These are phyloP conservation scores for Candidula unifasciata DNA, from an alignment of 2,888 invertebrate genomes.

Conservation along the genomic window DNA sequence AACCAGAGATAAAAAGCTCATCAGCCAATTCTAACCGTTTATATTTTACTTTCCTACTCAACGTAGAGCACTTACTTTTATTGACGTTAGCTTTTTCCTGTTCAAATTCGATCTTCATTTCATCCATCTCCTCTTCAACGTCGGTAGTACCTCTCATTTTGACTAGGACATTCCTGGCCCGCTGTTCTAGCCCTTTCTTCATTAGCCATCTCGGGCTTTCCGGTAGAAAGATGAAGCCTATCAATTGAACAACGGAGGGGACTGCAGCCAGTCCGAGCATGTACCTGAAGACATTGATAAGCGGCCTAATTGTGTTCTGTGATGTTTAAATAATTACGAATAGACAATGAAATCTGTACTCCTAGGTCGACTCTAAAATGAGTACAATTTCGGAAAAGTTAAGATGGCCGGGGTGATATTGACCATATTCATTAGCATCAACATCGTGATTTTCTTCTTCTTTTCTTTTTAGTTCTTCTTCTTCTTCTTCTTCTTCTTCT, in stretches of 20 bases:
- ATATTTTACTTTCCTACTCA: not conserved
- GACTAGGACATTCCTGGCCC: conserved; percentile 72
- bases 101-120: conserved; percentile 71
- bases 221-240: conserved; percentile 81
- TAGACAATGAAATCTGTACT: no score
- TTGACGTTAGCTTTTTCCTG: conserved; percentile 55
- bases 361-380: no score
- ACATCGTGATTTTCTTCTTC: no score
- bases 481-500: no score
- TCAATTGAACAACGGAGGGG: conserved; percentile 80
- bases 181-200: conserved; percentile 67
- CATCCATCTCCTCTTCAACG: conserved; percentile 76
- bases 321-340: not conserved
- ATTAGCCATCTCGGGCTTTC: conserved; percentile 81
- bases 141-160: conserved; percentile 75
- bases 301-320: not conserved
- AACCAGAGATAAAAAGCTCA: no score
- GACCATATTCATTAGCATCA: no score
- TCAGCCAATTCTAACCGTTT: no score
- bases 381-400: no score
- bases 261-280: conserved; percentile 81
- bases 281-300: conserved; percentile 70
- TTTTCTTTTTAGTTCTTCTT: no score
- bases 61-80: conserved; percentile 14
- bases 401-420: no score